Evolutionary conservation across 2,888 invertebrate species (phyloP), one percentile per base, ranked within the genome.

Genomic region (Acholoe squamosa): DNA sequence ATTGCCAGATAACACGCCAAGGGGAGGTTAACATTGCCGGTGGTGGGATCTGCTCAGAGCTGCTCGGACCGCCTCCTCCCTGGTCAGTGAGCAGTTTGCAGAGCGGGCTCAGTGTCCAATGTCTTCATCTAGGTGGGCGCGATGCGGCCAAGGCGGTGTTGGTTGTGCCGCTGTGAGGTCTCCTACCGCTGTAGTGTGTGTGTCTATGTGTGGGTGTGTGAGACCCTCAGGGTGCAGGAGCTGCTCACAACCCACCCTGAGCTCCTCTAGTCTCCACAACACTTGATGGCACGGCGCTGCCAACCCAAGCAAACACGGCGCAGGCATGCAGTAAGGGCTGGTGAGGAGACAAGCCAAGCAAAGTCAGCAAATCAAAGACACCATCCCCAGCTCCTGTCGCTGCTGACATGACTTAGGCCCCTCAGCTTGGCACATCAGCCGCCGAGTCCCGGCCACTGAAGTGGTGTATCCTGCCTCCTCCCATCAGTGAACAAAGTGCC

Each of bases 401-500:
- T 0, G 16, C 71, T 71, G 71, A 28, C 31, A 28, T 71, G 71
- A 71, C 71, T 71, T 71, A 28, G 25, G 5, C 71, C 14, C 71
- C 71, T 71, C 71, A 25, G 28, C 28, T 14, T n/a, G 31, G 25
- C 71, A 14, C 25, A 14, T 28, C 28, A 25, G 25, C 71, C 71
- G 19, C 28, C 71, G 25, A 28, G 25, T 28, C 28, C 19, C 71
- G 71, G 71, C 71, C 14, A 28, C 28, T 71, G 71, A 71, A 71
- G 71, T 71, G 71, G 71, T 71, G 71, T 71, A 22, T 71, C n/a
- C 31, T 71, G 25, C 19, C 71, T 71, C 25, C 71, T 71, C 31
- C 71, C 71, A 71, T 71, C 71, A 71, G 71, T n/a, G 28, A 71
- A 71, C 71, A 71, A 71, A 71, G 71, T 71, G 22, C 61, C 43